A percentile compares a stretch with the other conserved stretches of the same genome.
phyloP scores from a whole-genome alignment of 2,113 vertebrate species.

The Megaptera novaeangliae region DNA sequence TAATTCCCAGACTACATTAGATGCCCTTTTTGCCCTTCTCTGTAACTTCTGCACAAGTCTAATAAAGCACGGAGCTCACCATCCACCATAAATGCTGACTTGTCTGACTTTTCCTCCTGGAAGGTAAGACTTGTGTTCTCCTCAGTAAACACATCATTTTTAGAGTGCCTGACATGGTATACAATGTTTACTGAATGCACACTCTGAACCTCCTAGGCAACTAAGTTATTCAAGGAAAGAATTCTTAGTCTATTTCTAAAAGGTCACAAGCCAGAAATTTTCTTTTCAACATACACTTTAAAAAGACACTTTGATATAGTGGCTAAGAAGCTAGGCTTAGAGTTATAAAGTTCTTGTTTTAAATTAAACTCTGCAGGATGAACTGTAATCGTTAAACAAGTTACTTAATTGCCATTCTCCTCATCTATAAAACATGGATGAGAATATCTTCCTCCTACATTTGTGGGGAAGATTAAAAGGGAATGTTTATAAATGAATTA shows the following conservation, averaged over 20 bases:
- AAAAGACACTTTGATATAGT: not conserved
- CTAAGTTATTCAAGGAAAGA: not conserved
- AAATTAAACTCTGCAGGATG: not conserved
- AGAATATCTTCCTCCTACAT: not conserved
- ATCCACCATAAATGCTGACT: not conserved
- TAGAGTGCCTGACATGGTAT: not conserved
- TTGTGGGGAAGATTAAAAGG: not conserved
- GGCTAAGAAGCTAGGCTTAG: not conserved
- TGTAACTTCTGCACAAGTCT: not conserved
- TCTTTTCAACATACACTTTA: slow-evolving; percentile 1
- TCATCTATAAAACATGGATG: not conserved
- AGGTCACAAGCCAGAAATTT: not conserved
- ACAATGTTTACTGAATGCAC: not conserved
- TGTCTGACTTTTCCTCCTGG: not conserved
- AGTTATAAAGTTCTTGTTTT: not conserved
- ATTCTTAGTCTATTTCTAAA: not conserved
- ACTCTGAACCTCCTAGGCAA: not conserved
- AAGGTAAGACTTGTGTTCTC: not conserved
- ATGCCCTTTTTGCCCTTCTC: not conserved
- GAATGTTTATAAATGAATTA: slow-evolving; percentile 24
- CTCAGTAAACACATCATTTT: not conserved
- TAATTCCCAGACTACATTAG: not conserved
- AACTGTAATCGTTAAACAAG: not conserved
- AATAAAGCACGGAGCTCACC: not conserved
- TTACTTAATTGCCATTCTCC: not conserved